phyloP scores from a whole-genome alignment of 2,113 vertebrate species.

The Carassius auratus region DNA sequence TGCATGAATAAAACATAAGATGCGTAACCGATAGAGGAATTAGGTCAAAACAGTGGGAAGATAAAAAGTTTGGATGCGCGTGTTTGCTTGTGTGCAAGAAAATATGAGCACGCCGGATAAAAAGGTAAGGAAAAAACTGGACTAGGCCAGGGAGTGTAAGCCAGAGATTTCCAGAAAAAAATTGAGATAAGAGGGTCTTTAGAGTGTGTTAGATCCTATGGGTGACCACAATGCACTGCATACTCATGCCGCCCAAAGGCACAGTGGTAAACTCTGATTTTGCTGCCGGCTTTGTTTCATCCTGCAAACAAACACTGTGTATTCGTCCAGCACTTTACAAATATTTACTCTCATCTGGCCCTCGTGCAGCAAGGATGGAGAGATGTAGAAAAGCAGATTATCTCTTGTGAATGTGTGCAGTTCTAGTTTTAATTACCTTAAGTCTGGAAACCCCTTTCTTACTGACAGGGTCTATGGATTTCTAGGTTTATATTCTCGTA shows the following conservation, averaged over 20 bases:
- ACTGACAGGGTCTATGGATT: neutral
- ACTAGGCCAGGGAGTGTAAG: neutral
- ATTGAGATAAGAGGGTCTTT: neutral
- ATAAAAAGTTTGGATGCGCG: neutral
- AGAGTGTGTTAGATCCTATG: neutral
- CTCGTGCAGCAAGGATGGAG: neutral
- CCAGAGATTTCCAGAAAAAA: conserved; percentile 2
- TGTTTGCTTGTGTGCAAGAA: neutral
- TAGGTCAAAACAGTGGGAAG: conserved; percentile 9
- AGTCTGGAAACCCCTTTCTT: neutral
- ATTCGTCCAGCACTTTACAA: neutral
- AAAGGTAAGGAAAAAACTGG: neutral
- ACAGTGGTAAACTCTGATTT: conserved; percentile 6
- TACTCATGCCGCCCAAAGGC: neutral
- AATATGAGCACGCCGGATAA: neutral
- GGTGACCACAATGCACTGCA: conserved; percentile 6
- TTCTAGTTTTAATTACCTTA: conserved; percentile 3
- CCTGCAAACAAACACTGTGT: neutral
- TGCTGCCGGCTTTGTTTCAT: neutral
- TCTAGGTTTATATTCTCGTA: neutral
- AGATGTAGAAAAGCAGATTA: conserved; percentile 2
- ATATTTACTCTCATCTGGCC: conserved; percentile 9
- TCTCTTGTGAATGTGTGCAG: neutral
- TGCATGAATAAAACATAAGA: conserved; percentile 25
- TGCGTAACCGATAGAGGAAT: conserved; percentile 6